Conservation (phyloP, 1,140 invertebrate genomes). For the Eumaeus atala region DNA sequence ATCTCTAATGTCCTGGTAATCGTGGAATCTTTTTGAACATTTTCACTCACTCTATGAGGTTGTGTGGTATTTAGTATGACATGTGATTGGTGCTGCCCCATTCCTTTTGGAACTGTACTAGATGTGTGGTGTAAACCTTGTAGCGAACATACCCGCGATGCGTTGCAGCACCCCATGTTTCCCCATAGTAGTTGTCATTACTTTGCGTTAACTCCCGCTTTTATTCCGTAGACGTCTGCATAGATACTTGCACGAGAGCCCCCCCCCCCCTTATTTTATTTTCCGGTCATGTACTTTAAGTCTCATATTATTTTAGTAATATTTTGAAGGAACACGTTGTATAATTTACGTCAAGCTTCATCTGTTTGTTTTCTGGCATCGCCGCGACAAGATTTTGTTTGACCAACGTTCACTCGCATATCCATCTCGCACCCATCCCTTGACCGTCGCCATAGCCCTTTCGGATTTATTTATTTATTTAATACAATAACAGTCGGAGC, state of each 20-base stretch:
- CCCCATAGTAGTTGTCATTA: slow-evolving; percentile 25
- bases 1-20: slow-evolving; percentile 1
- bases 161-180: slow-evolving; percentile 22
- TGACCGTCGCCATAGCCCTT: slow-evolving; percentile 61
- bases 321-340: not conserved
- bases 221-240: slow-evolving; percentile 23
- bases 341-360: slow-evolving; percentile 55
- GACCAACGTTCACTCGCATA: slow-evolving; percentile 38
- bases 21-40: slow-evolving; percentile 9
- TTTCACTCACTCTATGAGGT: slow-evolving; percentile 45
- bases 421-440: slow-evolving; percentile 63
- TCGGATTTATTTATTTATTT: slow-evolving; percentile 48
- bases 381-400: slow-evolving; percentile 57
- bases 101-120: slow-evolving; percentile 50
- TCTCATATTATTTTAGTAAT: not conserved
- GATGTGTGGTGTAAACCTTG: slow-evolving; percentile 51
- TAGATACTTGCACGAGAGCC: slow-evolving; percentile 41
- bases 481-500: slow-evolving; percentile 52
- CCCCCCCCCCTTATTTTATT: slow-evolving; percentile 25
- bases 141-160: slow-evolving; percentile 45
- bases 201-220: slow-evolving; percentile 50
- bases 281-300: slow-evolving; percentile 8
- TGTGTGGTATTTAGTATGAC: slow-evolving; percentile 50
- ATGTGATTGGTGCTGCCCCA: slow-evolving; percentile 75
- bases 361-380: slow-evolving; percentile 75